Percentiles rank a stretch among this genome's conserved stretches.
These are phyloP conservation scores for Microtus ochrogaster DNA, from an alignment of 2,113 vertebrate genomes.

Conservation along the genomic window DNA sequence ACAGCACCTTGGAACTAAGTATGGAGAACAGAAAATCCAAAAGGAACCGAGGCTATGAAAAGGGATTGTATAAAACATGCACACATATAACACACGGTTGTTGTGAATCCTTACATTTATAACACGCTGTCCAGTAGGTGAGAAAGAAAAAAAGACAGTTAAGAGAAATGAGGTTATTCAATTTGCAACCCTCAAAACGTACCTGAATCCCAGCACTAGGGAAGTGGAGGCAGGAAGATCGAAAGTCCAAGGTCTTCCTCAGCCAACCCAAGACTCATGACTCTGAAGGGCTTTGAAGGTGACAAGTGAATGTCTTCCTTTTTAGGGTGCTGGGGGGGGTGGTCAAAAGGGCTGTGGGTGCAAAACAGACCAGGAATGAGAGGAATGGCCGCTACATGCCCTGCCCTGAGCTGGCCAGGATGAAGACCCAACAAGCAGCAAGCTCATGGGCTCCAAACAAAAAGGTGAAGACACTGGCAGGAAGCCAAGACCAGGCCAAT, in stretches of 20 bases:
- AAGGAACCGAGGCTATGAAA: neutral
- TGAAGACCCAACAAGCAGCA: neutral
- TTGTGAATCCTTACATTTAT: neutral
- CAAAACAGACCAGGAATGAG: neutral
- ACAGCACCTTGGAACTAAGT: neutral
- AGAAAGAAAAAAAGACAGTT: conserved; percentile 6
- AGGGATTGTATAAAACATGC: neutral
- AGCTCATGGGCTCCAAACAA: neutral
- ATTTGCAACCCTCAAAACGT: neutral
- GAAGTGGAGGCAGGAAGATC: too few relatives aligned
- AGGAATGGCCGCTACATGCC: neutral
- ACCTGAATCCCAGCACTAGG: neutral
- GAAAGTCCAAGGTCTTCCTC: neutral
- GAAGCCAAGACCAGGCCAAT: conserved; percentile 13
- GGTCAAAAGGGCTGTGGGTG: neutral
- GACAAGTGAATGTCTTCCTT: neutral
- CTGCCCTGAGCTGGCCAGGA: neutral
- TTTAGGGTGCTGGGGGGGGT: neutral
- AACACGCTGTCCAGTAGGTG: neutral
- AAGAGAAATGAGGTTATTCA: neutral
- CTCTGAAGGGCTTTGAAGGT: conserved; percentile 3
- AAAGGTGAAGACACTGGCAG: neutral
- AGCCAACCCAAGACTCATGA: neutral
- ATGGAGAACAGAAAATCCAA: neutral
- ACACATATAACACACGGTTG: neutral